Base-by-base conservation (phyloP, 1,140 invertebrate genomes). In the Dinothrombium tinctorium region DNA sequence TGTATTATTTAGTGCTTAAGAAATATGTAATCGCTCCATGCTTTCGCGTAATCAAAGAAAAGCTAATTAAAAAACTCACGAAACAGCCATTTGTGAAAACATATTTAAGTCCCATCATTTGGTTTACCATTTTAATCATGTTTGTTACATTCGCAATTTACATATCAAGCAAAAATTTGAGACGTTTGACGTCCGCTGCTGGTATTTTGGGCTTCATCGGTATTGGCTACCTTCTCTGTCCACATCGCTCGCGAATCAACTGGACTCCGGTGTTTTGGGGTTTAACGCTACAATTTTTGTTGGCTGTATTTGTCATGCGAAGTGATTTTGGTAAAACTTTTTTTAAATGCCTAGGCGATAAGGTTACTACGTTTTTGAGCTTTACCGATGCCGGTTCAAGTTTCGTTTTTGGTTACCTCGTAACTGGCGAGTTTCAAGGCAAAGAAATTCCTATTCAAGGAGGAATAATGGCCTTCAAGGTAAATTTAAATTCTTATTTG, bases 221-320 rank as follows among this genome's bases (percentile, higher is more conserved):
- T 11, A 43, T 57, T 31, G 56, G 58, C 41, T 56, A 50, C 33
- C 17, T 57, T 6, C 53, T 53, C 26, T 60, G 59, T 0, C 45
- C 44, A 37, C 28, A 41, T 41, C 42, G 29, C 25, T 49, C 53
- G 3, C 45, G 74, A 66, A 63, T 81, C 2, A 61, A 65, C 28
- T 89, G 81, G 82, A 63, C 68, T 15, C 71, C 72, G 2, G 75
- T 92, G 0, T 50, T 75, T 12, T 74, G 69, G 53, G 87, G 86
- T 0, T 54, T 90, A 3, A 61, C 71, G 0, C 56, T 90, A 7
- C 89, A 96, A 62, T 82, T 92, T 51, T 33, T 72, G 1, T 71
- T 95, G 43, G 89, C 80, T 0, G 49, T 94, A 1, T 46, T 90
- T 2, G 80, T 83, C 40, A 73, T 96, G 36, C 67, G 79, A 47